Percentiles rank a stretch among this genome's conserved stretches.
Evolutionary conservation across 1,140 invertebrate species (phyloP).

Genomic region (Drosophila serrata): DNA sequence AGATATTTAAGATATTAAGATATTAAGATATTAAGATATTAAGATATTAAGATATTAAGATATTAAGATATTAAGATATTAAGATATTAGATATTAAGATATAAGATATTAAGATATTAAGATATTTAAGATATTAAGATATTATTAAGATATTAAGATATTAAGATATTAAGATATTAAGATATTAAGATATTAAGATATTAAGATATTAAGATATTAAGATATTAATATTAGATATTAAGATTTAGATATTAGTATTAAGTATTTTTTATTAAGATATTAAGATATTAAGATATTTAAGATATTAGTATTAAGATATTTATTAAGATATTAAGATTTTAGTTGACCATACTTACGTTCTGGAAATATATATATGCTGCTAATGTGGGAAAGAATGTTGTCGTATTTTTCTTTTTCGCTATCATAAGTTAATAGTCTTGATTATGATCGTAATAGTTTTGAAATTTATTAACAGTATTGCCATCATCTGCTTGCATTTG

Average conservation of each 20-base stretch:
- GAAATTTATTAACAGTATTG: conserved; percentile 37
- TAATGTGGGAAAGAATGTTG: conserved; percentile 70
- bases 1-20: too few species aligned
- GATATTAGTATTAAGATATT: too few species aligned
- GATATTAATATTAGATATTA: conserved; percentile 1
- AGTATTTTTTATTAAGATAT: neutral
- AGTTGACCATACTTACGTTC: conserved; percentile 66
- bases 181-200: too few species aligned
- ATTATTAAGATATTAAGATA: too few species aligned
- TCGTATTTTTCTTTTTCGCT: conserved; percentile 56
- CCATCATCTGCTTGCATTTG: conserved; percentile 71
- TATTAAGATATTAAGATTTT: too few species aligned
- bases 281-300: neutral
- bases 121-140: too few species aligned
- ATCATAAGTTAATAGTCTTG: conserved; percentile 6
- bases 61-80: too few species aligned
- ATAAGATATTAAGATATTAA: too few species aligned
- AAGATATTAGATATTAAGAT: neutral
- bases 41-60: too few species aligned
- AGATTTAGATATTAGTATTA: neutral
- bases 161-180: too few species aligned
- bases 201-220: too few species aligned
- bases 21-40: too few species aligned
- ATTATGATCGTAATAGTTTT: conserved; percentile 11
- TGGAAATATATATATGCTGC: conserved; percentile 74